Evolutionary conservation across 2,888 invertebrate species (phyloP).

Genomic region (Ectemnius cavifrons): DNA sequence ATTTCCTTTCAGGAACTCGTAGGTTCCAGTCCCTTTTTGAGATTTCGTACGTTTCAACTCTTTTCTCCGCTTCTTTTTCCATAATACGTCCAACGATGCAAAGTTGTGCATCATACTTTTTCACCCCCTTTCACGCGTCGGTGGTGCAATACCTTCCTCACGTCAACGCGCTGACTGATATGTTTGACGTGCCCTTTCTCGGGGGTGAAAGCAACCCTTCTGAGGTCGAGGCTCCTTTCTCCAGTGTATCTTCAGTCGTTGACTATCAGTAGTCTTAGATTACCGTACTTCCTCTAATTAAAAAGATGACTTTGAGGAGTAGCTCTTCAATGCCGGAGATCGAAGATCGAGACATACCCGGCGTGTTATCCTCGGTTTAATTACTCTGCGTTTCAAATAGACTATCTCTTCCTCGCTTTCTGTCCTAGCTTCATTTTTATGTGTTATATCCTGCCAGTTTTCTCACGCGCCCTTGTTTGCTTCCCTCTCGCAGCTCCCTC

Average conservation of each 20-base stretch:
- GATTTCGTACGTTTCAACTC: not conserved
- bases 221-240: not conserved
- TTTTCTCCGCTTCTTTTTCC: conserved; percentile 9
- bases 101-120: conserved; percentile 14
- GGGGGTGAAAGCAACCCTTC: conserved; percentile 1
- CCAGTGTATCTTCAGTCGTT: no score
- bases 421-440: no score
- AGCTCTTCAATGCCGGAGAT: no score
- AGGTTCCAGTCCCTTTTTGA: conserved; percentile 16
- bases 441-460: no score
- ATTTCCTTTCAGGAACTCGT: conserved; percentile 2
- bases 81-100: conserved; percentile 15
- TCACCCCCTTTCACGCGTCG: not conserved
- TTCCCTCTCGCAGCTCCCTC: not conserved
- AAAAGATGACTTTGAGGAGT: no score
- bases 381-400: no score
- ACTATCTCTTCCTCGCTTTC: no score
- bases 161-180: conserved; percentile 6
- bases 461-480: not conserved
- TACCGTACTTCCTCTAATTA: no score
- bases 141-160: not conserved
- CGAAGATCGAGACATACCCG: no score
- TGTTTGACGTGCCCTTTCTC: conserved; percentile 12
- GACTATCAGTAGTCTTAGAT: no score
- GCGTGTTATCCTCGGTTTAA: no score